Evolutionary conservation across 2,113 vertebrate species (phyloP).

Genomic region (Tonatia bakeri): DNA sequence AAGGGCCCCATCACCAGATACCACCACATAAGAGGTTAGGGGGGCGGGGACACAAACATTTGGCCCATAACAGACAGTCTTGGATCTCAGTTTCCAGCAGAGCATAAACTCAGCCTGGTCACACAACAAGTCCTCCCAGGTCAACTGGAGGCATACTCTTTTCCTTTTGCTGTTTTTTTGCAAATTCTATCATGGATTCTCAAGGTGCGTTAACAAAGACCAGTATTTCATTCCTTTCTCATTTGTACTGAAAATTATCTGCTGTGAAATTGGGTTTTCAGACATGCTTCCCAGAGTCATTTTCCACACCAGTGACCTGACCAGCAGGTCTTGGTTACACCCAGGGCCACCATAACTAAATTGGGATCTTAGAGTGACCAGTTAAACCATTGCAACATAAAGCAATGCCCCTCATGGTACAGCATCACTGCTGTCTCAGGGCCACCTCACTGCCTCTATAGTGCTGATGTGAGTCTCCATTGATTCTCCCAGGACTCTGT

Average conservation of each 20-base stretch:
- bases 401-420: rapidly evolving
- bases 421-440: rapidly evolving
- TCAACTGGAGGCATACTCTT: not conserved
- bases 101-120: not conserved
- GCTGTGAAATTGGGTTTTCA: not conserved
- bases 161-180: not conserved
- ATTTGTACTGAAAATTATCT: not conserved
- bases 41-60: not conserved
- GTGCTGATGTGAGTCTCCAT: not conserved
- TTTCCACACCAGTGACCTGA: not conserved
- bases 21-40: not conserved
- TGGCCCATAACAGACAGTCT: not conserved
- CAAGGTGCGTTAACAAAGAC: not conserved
- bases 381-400: not conserved
- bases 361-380: not conserved
- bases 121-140: not conserved
- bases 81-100: not conserved
- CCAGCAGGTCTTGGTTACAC: not conserved
- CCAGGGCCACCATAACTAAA: not conserved
- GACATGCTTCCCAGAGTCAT: not conserved
- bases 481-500: not conserved
- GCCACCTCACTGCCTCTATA: not conserved
- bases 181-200: not conserved
- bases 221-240: not conserved
- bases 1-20: not conserved